phyloP scores from a whole-genome alignment of 2,888 invertebrate species.

The Herminia tarsipennalis region DNA sequence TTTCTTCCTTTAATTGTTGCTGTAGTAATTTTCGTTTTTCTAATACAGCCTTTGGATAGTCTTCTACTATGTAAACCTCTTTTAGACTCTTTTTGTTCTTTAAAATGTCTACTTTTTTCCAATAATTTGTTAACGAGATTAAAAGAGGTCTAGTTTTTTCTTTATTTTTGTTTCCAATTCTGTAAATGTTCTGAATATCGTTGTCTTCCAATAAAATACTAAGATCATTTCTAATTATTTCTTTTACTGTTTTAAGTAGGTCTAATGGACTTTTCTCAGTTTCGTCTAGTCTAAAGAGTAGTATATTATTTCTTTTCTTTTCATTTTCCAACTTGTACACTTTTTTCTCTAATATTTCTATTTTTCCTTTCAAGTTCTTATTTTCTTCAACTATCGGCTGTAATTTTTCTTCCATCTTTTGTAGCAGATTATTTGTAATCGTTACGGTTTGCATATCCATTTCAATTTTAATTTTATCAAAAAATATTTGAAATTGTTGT shows the following conservation, averaged over 20 bases:
- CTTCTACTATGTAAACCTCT: too few relatives aligned
- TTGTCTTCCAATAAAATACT: too few relatives aligned
- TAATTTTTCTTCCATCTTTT: constrained; percentile 21
- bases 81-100: too few relatives aligned
- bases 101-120: too few relatives aligned
- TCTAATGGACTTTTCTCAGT: neutral
- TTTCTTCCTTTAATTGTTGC: constrained; percentile 9
- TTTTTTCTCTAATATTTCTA: constrained; percentile 21
- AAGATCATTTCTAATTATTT: too few relatives aligned
- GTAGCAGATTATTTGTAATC: constrained; percentile 14
- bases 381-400: constrained; percentile 18
- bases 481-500: constrained; percentile 16
- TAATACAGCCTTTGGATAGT: too few relatives aligned
- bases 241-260: neutral
- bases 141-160: too few relatives aligned
- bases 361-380: constrained; percentile 17
- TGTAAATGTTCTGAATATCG: too few relatives aligned
- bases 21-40: constrained; percentile 10
- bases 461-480: constrained; percentile 12
- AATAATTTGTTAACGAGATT: too few relatives aligned
- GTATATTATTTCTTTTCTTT: constrained; percentile 17
- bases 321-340: constrained; percentile 16
- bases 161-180: too few relatives aligned
- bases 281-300: constrained; percentile 4
- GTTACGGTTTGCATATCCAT: constrained; percentile 3